Base-by-base conservation (phyloP, 1,140 invertebrate species). In the Diorhabda sublineata region DNA sequence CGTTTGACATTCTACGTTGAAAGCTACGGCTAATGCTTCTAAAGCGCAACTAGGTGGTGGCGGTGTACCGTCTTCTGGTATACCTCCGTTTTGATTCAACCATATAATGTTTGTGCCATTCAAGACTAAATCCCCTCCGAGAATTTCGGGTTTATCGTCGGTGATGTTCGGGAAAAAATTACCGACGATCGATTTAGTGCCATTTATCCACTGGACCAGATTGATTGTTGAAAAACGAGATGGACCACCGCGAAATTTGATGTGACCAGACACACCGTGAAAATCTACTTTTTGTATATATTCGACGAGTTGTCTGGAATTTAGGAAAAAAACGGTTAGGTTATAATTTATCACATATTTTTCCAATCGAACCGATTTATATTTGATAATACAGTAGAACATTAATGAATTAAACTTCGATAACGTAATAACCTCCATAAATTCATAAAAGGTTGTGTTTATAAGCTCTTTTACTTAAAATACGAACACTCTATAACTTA, bases 221-320 rank as follows among this genome's bases (percentile, higher is more conserved):
- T 89, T 85, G 5, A 94, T 86, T 3, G 85, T 84, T 2, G 89
- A 89, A 60, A 87, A 83, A 44, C 92, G 82, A 2, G 92, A 92
- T 5, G 90, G 86, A 0, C 87, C 87, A 0, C 86, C 86, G 3
- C 84, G 76, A 78, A 94, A 95, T 68, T 86, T 85, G 3, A 95
- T 89, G 47, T 84, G 81, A 0, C 93, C 93, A 2, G 92, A 92
- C 1, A 94, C 90, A 3, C 93, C 92, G 43, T 87, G 76, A 76
- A 94, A 94, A 74, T 91, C 85, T 0, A 89, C 90, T 64, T 83
- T 76, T 58, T 83, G 78, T 45, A 90, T 84, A 3, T 88, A 78
- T 41, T 86, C 77, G 1, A 85, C 84, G 26, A 88, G 79, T 69
- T 83, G 80, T 59, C 85, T 85, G 61, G 41, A 82, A 82, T 68